These are phyloP conservation scores for Eubasilissa regina DNA, from an alignment of 1,140 invertebrate species.

Conservation along the genomic window DNA sequence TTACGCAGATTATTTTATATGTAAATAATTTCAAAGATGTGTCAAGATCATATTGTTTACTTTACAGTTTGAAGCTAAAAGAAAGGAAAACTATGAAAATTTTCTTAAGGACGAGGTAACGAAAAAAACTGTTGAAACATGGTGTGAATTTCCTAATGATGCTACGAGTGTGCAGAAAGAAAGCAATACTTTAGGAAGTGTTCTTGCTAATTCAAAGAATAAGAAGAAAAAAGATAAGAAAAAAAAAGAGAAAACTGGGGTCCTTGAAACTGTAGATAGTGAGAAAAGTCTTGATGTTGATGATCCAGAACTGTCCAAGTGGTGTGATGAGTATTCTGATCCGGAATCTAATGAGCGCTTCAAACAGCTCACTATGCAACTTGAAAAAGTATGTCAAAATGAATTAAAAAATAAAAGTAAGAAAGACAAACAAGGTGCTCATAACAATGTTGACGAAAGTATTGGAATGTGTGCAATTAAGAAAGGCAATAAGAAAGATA, in stretches of 20 bases:
- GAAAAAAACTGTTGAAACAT: constrained; percentile 68
- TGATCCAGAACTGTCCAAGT: constrained; percentile 54
- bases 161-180: constrained; percentile 30
- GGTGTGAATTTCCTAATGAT: constrained; percentile 70
- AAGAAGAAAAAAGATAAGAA: constrained; percentile 54
- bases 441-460: background rate
- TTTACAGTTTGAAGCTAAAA: constrained; percentile 67
- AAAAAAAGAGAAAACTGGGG: constrained; percentile 39
- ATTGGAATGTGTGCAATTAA: background rate
- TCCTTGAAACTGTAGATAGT: constrained; percentile 58
- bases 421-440: constrained; percentile 36
- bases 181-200: constrained; percentile 43
- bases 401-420: constrained; percentile 55
- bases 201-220: constrained; percentile 59
- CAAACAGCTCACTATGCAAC: constrained; percentile 52
- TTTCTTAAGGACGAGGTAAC: constrained; percentile 72
- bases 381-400: constrained; percentile 59
- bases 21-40: too few species aligned
- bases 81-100: constrained; percentile 72
- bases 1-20: too few species aligned
- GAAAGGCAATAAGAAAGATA: background rate
- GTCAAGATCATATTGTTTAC: background rate
- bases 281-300: constrained; percentile 56
- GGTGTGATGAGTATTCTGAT: constrained; percentile 53
- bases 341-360: constrained; percentile 56